These are phyloP conservation scores for Erinaceus europaeus DNA, from an alignment of 2,113 vertebrate genomes.

Conservation along the genomic window DNA sequence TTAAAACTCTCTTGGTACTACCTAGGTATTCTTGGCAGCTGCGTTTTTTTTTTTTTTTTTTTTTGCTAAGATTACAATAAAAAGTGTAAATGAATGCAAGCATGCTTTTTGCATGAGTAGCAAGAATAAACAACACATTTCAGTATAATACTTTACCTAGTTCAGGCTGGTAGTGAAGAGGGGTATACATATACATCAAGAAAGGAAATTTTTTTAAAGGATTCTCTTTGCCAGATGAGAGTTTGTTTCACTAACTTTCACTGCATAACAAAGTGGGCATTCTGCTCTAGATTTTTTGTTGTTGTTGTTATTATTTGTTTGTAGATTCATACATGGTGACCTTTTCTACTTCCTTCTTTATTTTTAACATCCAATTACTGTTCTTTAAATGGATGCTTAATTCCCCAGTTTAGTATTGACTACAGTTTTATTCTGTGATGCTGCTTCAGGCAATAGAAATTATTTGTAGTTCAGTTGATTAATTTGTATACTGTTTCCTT, in stretches of 20 bases:
- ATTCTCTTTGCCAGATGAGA: not conserved
- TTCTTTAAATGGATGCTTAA: conserved; percentile 46
- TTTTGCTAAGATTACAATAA: not conserved
- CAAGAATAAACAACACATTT: not conserved
- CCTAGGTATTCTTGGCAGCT: not conserved
- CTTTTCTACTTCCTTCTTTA: conserved; percentile 65
- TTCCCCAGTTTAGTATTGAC: conserved; percentile 28
- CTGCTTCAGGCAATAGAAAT: conserved; percentile 45
- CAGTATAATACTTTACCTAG: not conserved
- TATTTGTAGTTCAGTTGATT: conserved; percentile 39
- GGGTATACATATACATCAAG: not conserved
- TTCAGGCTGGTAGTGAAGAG: not conserved
- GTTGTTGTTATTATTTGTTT: conserved; percentile 9
- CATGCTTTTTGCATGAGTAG: not conserved
- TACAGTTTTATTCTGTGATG: conserved; percentile 10
- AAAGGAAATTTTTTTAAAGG: not conserved
- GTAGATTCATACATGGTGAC: conserved; percentile 32
- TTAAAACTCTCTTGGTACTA: not conserved
- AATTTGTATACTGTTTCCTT: conserved; percentile 20
- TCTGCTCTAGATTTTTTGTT: conserved; percentile 35
- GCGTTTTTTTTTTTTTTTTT: not conserved
- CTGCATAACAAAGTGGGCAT: conserved; percentile 27
- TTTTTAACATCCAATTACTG: conserved; percentile 55
- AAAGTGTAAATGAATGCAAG: not conserved
- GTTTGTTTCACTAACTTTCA: not conserved